Evolutionary conservation across 2,797 vertebrate species (phyloP), one percentile per base, ranked within the genome.

Genomic region (Epinephelus malabaricus): DNA sequence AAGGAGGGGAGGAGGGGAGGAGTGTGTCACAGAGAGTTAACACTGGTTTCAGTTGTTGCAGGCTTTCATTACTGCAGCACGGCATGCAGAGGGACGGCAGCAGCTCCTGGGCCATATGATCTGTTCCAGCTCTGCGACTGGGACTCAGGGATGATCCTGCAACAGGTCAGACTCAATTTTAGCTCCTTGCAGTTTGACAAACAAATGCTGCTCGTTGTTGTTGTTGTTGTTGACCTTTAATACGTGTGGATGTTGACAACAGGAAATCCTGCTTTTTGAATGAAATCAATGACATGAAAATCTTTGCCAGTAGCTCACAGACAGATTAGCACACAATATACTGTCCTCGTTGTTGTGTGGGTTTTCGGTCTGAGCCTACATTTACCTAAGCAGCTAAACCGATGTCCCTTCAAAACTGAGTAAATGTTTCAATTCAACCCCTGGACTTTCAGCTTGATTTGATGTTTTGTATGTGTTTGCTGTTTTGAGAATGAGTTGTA

Each of bases 81-180:
- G 76, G 56, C 71, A 46, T 79, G 79, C 58, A 79, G 40, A 63
- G n/a, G 23, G 40, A 60, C 79, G 49, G 60, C 76, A 81, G 78
- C 68, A 66, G 67, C 65, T 72, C 27, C 61, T 3, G 38, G 30
- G 19, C 56, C 40, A 63, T 34, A 64, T 53, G 81, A 82, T 81
- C 87, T 19, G 18, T 8, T 73, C 54, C 71, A 78, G 55, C 50
- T 62, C 56, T 45, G 46, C 76, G 60, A 50, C 71, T 30, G 0
- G 71, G 69, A 80, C 46, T 63, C 74, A 30, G 69, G 3, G 69
- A 88, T 85, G 85, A 84, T 80, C 81, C 73, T 69, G 67, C 80
- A 79, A 27, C 89, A 91, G 92, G 93, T 92, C 73, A 90, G 89
- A 61, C n/a, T 10, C 49, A 8, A 2, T 27, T 12, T 63, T 6